These are phyloP conservation scores for Cottoperca gobio DNA, from an alignment of 2,797 vertebrate genomes.

Conservation along the genomic window DNA sequence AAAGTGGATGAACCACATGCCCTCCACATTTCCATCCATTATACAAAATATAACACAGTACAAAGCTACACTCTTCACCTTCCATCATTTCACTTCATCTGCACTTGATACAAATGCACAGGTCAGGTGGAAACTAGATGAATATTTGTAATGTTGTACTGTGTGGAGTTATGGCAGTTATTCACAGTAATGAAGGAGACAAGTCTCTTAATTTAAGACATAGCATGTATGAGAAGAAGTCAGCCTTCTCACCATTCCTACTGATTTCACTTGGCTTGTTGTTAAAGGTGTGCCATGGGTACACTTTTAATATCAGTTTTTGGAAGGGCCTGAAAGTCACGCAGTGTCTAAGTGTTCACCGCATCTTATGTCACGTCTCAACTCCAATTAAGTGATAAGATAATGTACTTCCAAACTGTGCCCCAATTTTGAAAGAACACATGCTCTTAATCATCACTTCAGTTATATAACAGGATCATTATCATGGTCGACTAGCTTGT, in stretches of 20 bases:
- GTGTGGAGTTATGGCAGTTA: too few relatives aligned
- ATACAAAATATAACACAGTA: conserved; percentile 16
- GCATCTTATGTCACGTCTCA: neutral
- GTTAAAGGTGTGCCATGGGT: neutral
- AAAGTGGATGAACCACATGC: neutral
- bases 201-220: conserved; percentile 17
- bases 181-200: conserved; percentile 20
- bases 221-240: neutral
- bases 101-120: conserved; percentile 17
- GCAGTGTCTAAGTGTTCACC: neutral
- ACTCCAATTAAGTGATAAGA: conserved; percentile 1
- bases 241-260: neutral
- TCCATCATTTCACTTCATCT: conserved; percentile 27
- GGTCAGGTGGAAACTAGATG: conserved; percentile 25
- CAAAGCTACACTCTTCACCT: conserved; percentile 8
- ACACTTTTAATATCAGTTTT: conserved; percentile 1
- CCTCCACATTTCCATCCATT: neutral
- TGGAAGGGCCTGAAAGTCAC: neutral
- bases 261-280: neutral
- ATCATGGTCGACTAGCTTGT: neutral
- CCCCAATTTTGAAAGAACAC: neutral
- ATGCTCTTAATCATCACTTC: neutral
- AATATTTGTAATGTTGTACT: conserved; percentile 30
- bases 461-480: neutral
- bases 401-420: neutral